Base-by-base conservation (phyloP, 1,140 invertebrate genomes). In the Cotesia chilonis region DNA sequence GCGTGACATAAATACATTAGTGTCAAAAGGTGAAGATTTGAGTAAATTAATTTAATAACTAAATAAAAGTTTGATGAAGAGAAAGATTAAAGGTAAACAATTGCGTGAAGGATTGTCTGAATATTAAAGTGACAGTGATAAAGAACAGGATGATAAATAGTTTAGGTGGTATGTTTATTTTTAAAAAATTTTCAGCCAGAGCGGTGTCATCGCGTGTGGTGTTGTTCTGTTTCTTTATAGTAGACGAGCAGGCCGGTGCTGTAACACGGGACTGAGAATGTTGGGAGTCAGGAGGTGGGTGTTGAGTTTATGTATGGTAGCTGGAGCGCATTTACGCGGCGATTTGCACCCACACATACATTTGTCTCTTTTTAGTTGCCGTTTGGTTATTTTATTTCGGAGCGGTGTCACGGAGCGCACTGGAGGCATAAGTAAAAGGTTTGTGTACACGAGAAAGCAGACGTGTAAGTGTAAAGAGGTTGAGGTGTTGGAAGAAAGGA, bases 341-440 rank as follows among this genome's bases (percentile, higher is more conserved):
- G 20, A 66, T 66, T 66, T 52, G 64, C 64, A 37, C 20, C 64
- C 37, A 17, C 35, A 28, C 28, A 1, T 28, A 28, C 17, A 28
- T 66, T 37, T 66, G 17, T 66, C 64, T 66, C 35, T 47, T 66
- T 47, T n/a, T 51, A 10, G 41, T 47, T 47, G 41, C 10, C 10
- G 14, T 66, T 66, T 17, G 9, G 28, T 66, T 66, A 7, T 51
- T 41, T 66, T 51, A 4, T 51, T 47, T 66, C 6, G n/a, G 5
- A 14, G 14, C 41, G 9, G 41, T 35, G 28, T 51, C 36, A 38
- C 12, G 12, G 36, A 12, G 3, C 9, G 59, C 28, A 4, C 17
- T 61, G 28, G 6, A 61, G 10, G 59, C 28, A 12, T 28, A 35
- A 36, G 10, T 61, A 5, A 35, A 7, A 28, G 4, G 20, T 61